Evolutionary conservation across 2,797 vertebrate genomes (phyloP).

Genomic region (Denticeps clupeoides): DNA sequence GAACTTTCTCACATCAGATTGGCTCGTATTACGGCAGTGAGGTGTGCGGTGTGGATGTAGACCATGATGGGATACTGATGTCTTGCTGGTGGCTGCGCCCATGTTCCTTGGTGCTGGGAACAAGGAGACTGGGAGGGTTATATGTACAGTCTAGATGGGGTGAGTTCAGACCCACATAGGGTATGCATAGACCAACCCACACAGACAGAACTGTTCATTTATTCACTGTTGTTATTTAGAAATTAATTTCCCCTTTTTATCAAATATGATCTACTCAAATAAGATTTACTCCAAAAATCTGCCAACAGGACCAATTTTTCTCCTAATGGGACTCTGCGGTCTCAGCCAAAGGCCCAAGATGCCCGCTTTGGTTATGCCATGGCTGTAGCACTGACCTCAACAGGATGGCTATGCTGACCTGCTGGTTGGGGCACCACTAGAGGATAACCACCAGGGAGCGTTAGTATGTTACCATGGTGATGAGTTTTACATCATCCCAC

Average conservation of each 20-base stretch:
- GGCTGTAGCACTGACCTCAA: slow-evolving; percentile 60
- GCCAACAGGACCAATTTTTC: no score
- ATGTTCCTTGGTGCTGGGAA: slow-evolving; percentile 82
- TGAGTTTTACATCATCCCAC: slow-evolving; percentile 55
- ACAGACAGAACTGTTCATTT: no score
- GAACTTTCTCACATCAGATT: slow-evolving; percentile 64
- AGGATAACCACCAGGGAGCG: slow-evolving; percentile 82
- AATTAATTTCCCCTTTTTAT: no score
- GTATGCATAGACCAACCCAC: no score
- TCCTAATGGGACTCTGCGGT: slow-evolving; percentile 64
- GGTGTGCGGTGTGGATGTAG: slow-evolving; percentile 75
- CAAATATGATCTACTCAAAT: no score
- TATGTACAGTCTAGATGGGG: slow-evolving; percentile 67
- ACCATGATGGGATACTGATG: slow-evolving; percentile 79
- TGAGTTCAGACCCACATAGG: no score
- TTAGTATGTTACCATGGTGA: slow-evolving; percentile 79
- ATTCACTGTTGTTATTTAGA: no score
- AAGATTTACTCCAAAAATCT: no score
- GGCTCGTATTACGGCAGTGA: slow-evolving; percentile 94
- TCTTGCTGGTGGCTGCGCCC: slow-evolving; percentile 84
- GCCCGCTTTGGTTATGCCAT: slow-evolving; percentile 81
- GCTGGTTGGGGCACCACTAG: slow-evolving; percentile 81
- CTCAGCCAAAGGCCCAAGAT: slow-evolving; percentile 68
- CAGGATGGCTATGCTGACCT: slow-evolving; percentile 72
- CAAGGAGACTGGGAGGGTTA: slow-evolving; percentile 84